A percentile compares a stretch with the other conserved stretches of the same genome.
These are phyloP conservation scores for Pyrocephalus nanus DNA, from an alignment of 2,797 vertebrate genomes.

Conservation along the genomic window DNA sequence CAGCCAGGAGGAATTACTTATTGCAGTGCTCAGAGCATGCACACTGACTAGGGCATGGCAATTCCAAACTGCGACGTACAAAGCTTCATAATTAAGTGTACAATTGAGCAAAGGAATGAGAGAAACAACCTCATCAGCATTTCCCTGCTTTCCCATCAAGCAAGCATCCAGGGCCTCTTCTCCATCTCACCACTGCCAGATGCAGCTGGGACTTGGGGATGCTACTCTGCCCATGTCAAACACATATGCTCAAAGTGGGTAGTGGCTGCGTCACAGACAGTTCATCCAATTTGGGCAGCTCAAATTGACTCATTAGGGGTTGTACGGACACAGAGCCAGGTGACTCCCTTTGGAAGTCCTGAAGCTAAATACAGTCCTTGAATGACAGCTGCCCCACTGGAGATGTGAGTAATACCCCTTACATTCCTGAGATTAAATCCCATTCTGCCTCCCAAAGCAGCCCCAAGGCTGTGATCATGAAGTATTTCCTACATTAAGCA, in stretches of 20 bases:
- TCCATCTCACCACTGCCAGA: neutral
- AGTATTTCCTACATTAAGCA: neutral
- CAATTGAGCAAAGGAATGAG: conserved; percentile 13
- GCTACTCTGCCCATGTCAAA: neutral
- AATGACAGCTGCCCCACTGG: neutral
- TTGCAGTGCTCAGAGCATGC: neutral
- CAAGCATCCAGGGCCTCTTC: neutral
- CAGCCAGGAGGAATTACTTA: conserved; percentile 42
- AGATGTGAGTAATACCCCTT: neutral
- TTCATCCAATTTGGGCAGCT: conserved; percentile 2
- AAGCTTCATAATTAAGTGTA: conserved; percentile 40
- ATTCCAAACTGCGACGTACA: neutral
- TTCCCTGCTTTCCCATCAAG: conserved; percentile 1
- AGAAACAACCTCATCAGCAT: conserved; percentile 27
- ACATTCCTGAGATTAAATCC: neutral
- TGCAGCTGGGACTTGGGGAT: neutral
- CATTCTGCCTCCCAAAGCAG: neutral
- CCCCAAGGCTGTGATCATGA: neutral
- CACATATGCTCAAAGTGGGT: neutral
- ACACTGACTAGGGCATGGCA: neutral
- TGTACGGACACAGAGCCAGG: neutral
- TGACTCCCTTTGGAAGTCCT: conserved; percentile 3
- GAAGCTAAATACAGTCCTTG: neutral
- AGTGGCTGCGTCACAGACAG: neutral
- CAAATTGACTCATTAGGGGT: neutral